A percentile compares a stretch with the other conserved stretches of the same genome.
phyloP scores from a whole-genome alignment of 92 coral and sea anemone genomes.

The Phenganax marumi region DNA sequence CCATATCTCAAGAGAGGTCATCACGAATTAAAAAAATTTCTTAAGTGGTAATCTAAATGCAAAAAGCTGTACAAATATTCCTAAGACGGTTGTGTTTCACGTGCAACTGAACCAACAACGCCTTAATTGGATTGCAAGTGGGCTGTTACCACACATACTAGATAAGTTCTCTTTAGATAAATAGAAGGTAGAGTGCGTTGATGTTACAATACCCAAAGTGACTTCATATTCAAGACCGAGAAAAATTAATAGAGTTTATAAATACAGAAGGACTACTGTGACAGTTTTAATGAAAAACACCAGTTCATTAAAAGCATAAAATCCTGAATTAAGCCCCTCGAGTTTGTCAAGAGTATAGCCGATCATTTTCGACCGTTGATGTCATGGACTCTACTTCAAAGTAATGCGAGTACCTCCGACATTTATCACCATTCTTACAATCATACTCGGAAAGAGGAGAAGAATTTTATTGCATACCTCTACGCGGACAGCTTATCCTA shows the following conservation, averaged over 20 bases:
- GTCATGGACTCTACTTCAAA: no score
- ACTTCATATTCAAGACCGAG: not conserved
- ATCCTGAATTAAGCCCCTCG: not conserved
- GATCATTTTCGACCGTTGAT: no score
- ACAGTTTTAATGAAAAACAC: not conserved
- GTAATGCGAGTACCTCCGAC: no score
- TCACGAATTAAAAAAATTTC: not conserved
- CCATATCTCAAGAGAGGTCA: not conserved
- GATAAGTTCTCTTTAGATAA: not conserved
- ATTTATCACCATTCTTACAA: no score
- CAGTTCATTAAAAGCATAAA: not conserved
- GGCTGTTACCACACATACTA: not conserved
- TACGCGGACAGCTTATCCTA: no score
- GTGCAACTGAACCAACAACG: not conserved
- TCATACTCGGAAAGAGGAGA: no score
- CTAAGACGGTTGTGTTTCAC: not conserved
- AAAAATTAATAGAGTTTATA: not conserved
- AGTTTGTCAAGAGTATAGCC: no score
- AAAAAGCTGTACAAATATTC: not conserved
- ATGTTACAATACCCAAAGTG: not conserved
- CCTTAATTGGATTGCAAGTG: not conserved
- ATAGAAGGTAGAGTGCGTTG: not conserved
- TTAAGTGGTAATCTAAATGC: conserved; percentile 11
- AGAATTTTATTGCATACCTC: no score
- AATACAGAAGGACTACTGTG: not conserved